Base-by-base conservation (phyloP, 2,113 vertebrate genomes). In the Pterophyllum scalare region DNA sequence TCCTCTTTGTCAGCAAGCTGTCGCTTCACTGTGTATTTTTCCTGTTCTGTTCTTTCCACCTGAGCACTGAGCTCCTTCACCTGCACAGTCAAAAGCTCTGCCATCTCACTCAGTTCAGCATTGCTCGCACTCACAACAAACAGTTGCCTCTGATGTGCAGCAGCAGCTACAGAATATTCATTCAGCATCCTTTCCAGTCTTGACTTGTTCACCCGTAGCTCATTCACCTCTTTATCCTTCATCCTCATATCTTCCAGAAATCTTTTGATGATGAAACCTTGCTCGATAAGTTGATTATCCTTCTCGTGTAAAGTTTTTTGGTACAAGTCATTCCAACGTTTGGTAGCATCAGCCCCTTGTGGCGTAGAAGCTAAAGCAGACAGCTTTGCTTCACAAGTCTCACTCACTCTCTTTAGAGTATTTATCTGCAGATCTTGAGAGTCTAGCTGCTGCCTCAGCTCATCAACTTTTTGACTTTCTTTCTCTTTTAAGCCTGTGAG, bases 201-300 rank as follows among this genome's bases (percentile, higher is more conserved):
- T 0, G 93, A 94, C 26, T 86, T 94, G 33, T 90, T 95, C 33
- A 91, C 79, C 59, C 90, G 93, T 2, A 96, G 28, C 1, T 97
- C 96, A 11, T 94, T 94, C 85, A 96, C 82, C 77, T 95, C 91
- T 77, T 87, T 88, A 0, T 90, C 91, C 82, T 96, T 96, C 5
- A 70, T 78, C 59, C 96, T 94, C 78, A 95, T 67, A 80, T 96
- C 95, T 13, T 96, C 95, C 28, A 96, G 93, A 82, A 97, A 93
- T 6, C 92, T 49, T 15, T 56, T 88, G 79, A 97, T 95, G 62
- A 91, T 95, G 75, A 90, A 95, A 28, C 94, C 94, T 79, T 96
- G 93, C 1, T 97, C 95, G 5, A 95, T 94, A 20, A 97, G 89
- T 87, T 97, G 96, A 46, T 84, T 95, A 40, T 97, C 96, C 87